Conservation (phyloP, 2,113 vertebrate species). For the Oreotragus oreotragus region DNA sequence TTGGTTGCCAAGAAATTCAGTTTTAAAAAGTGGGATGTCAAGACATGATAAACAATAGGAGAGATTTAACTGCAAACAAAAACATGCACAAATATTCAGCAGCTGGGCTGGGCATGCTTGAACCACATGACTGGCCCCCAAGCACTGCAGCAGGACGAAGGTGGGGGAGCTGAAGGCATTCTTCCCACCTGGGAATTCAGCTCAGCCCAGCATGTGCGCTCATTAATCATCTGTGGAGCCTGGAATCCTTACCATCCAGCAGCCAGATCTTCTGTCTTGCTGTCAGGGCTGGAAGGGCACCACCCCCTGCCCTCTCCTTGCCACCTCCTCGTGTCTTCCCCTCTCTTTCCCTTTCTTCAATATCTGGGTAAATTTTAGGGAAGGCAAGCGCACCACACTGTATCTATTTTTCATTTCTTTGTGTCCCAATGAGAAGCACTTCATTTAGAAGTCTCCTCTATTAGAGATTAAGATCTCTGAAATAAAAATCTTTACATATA, state of each 20-base stretch:
- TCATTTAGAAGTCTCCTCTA: background rate
- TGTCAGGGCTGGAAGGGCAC: background rate
- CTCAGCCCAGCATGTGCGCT: background rate
- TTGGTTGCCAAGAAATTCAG: background rate
- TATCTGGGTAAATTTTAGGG: background rate
- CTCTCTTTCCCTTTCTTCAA: too few relatives aligned
- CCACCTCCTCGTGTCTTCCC: accelerated
- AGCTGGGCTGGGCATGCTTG: background rate
- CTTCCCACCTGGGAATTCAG: background rate
- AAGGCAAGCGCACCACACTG: accelerated
- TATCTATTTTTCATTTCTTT: background rate
- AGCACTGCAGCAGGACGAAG: background rate
- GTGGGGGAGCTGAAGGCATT: accelerated
- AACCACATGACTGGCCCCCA: background rate
- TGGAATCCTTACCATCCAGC: accelerated
- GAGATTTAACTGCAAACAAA: background rate
- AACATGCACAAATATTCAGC: background rate
- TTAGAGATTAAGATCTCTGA: background rate
- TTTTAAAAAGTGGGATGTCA: background rate
- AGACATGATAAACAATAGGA: background rate
- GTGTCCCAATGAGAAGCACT: background rate
- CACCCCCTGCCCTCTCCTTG: too few relatives aligned
- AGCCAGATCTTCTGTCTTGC: accelerated
- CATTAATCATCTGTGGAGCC: accelerated
- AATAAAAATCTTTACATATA: background rate